Evolutionary conservation across 2,888 invertebrate genomes (phyloP).

Genomic region (Agrochola lychnidis): DNA sequence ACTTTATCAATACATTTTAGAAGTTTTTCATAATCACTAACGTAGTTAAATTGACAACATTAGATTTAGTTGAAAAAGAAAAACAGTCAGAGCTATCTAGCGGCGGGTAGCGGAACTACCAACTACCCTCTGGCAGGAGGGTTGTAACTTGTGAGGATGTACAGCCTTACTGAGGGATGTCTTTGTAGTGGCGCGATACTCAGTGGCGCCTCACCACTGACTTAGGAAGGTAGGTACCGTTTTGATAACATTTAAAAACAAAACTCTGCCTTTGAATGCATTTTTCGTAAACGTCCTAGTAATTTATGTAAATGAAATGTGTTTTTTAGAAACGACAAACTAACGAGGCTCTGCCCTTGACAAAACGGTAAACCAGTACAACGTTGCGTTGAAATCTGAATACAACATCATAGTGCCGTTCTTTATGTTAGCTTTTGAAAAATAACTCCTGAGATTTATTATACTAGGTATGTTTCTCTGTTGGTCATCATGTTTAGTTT

Average conservation of each 20-base stretch:
- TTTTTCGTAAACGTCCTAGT: background rate
- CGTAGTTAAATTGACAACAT: background rate
- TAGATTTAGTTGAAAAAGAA: background rate
- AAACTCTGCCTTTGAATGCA: background rate
- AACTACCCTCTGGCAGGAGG: constrained; percentile 61
- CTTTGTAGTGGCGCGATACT: background rate
- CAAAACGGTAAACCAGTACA: background rate
- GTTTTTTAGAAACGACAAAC: background rate
- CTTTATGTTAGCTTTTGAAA: background rate
- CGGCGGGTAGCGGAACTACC: constrained; percentile 66
- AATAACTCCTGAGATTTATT: background rate
- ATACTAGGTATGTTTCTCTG: background rate
- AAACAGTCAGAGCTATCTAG: constrained; percentile 64
- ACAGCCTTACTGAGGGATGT: background rate
- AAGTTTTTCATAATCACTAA: background rate
- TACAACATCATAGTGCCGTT: background rate
- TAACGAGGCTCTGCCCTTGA: background rate
- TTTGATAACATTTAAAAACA: background rate
- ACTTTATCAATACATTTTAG: background rate
- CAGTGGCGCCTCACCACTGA: constrained; percentile 37
- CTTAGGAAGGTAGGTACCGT: no score
- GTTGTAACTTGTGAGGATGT: constrained; percentile 42
- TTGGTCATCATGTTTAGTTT: background rate
- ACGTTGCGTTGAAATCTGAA: background rate
- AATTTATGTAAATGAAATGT: background rate